A percentile compares a stretch with the other conserved stretches of the same genome.
Conservation (phyloP, 2,113 vertebrate species). For the Hypocryptadius cinnamomeus region DNA sequence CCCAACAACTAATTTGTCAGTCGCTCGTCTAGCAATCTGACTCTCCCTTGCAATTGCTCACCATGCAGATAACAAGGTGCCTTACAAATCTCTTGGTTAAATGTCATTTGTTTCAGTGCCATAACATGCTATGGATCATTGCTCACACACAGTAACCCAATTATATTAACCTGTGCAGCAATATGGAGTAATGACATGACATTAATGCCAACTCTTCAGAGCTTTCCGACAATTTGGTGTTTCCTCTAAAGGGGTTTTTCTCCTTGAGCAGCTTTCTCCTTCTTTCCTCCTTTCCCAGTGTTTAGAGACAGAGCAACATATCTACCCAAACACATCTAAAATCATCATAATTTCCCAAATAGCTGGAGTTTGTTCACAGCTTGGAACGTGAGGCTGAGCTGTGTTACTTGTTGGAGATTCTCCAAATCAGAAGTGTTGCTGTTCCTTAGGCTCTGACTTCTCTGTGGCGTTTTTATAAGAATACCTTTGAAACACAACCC, state of each 20-base stretch:
- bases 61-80: slow-evolving; percentile 80
- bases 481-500: neutral
- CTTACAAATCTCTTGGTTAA: slow-evolving; percentile 80
- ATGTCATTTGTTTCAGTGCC: slow-evolving; percentile 83
- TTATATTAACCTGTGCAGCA: slow-evolving; percentile 81
- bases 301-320: slow-evolving; percentile 39
- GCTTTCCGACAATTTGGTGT: slow-evolving; percentile 54
- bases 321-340: neutral
- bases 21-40: slow-evolving; percentile 65
- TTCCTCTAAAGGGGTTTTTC: slow-evolving; percentile 42
- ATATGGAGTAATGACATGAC: slow-evolving; percentile 76
- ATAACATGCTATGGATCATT: slow-evolving; percentile 80
- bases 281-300: neutral
- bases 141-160: slow-evolving; percentile 80
- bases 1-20: slow-evolving; percentile 83
- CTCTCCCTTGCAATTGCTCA: slow-evolving; percentile 73
- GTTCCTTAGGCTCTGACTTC: neutral
- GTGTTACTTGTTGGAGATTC: neutral
- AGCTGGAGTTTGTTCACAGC: neutral
- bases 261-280: slow-evolving; percentile 3
- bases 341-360: neutral
- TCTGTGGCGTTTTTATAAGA: neutral
- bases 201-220: slow-evolving; percentile 71
- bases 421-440: neutral
- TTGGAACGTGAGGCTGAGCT: neutral